Percentiles rank a stretch among this genome's conserved stretches.
Conservation (phyloP, 64 coral and sea anemone genomes). For the Montipora sp. region DNA sequence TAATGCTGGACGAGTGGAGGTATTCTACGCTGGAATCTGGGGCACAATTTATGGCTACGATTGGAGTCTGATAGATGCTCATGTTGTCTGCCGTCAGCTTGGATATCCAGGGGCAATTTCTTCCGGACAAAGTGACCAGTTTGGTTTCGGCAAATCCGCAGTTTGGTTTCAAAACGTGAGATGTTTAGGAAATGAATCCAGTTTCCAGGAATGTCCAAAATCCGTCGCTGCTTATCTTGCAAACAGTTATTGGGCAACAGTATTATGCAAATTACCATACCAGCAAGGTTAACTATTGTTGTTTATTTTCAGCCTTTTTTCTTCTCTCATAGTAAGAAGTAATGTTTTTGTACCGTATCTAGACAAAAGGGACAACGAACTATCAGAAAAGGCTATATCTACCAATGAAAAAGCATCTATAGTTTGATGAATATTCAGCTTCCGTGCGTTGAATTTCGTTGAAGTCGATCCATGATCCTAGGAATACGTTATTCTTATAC, state of each 20-base stretch:
- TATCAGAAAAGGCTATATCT: too few relatives aligned
- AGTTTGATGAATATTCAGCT: too few relatives aligned
- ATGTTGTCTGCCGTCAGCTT: constrained; percentile 10
- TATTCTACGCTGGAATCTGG: constrained; percentile 5
- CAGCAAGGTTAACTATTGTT: not conserved
- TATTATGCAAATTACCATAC: not conserved
- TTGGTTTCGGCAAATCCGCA: not conserved
- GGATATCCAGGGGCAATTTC: constrained; percentile 6
- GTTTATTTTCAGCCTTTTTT: too few relatives aligned
- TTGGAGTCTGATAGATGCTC: not conserved
- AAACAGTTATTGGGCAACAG: not conserved
- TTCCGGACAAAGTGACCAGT: not conserved
- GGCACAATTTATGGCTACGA: not conserved
- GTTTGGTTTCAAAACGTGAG: not conserved
- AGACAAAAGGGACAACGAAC: too few relatives aligned
- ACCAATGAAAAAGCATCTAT: too few relatives aligned
- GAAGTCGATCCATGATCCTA: too few relatives aligned
- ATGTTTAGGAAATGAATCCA: constrained; percentile 13
- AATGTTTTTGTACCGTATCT: too few relatives aligned
- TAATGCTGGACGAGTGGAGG: constrained; percentile 19
- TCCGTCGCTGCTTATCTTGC: not conserved
- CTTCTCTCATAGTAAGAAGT: too few relatives aligned
- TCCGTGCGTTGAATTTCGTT: too few relatives aligned
- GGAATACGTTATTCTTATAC: too few relatives aligned
- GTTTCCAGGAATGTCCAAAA: not conserved